These are phyloP conservation scores for Saguinus imperator DNA, from an alignment of 2,113 vertebrate species.

Conservation along the genomic window DNA sequence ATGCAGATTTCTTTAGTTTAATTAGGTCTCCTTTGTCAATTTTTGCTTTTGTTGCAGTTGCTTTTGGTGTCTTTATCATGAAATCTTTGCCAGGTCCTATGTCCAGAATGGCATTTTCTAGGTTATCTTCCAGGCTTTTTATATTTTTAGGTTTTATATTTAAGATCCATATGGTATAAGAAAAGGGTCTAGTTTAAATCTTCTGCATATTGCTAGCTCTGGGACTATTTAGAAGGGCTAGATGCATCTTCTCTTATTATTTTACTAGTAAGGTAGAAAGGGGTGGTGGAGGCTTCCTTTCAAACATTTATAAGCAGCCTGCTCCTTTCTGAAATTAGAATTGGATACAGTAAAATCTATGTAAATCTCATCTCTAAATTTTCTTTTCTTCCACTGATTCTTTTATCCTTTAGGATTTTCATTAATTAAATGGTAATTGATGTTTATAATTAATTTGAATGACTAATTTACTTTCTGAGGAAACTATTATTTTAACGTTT, in stretches of 20 bases:
- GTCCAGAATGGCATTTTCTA: too few relatives aligned
- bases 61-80: too few relatives aligned
- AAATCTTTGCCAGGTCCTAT: too few relatives aligned
- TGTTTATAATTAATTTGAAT: not conserved
- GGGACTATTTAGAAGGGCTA: not conserved
- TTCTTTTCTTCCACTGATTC: not conserved
- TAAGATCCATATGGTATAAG: too few relatives aligned
- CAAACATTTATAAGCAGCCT: not conserved
- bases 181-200: too few relatives aligned
- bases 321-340: not conserved
- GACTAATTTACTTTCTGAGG: not conserved
- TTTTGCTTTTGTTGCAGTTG: too few relatives aligned
- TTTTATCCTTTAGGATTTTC: not conserved
- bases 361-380: not conserved
- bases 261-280: not conserved
- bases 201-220: not conserved
- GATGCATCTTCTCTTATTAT: not conserved
- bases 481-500: not conserved
- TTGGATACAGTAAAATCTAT: not conserved
- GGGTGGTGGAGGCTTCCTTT: not conserved
- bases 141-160: too few relatives aligned
- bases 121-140: too few relatives aligned
- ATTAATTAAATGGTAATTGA: not conserved
- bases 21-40: too few relatives aligned
- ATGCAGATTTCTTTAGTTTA: too few relatives aligned